Base-by-base conservation (phyloP, 92 coral and sea anemone species). In the Palythoa caribaeorum region DNA sequence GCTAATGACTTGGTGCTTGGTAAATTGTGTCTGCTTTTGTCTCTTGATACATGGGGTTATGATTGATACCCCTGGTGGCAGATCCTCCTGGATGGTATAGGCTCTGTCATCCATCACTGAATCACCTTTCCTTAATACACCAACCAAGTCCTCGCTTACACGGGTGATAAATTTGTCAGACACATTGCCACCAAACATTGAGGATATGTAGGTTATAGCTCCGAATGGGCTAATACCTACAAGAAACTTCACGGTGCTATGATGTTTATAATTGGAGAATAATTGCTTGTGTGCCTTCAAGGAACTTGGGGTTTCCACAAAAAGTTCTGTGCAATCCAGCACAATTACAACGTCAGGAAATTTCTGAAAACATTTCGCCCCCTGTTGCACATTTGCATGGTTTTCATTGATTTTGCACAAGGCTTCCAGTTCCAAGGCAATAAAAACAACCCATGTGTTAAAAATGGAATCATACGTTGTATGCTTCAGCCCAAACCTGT, bases 341-440 rank as follows among this genome's bases (percentile, higher is more conserved):
- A 86, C 89, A 59, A 86, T 86, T 16, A 86, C 89, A 51, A 86
- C 76, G 63, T 86, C 80, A 38, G 84, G 84, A 71, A 86, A 86
- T 15, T 86, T 69, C 57, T 86, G 65, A 54, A 75, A 86, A 47
- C 77, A 86, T 55, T 38, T 38, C 2, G 83, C 83, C 28, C 73
- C 74, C 35, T 20, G 15, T 76, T 86, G 39, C 55, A 15, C 83
- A 60, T 71, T 60, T 86, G 73, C 80, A 38, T 55, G 79, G 84
- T 55, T 38, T 76, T 70, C 72, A 57, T 76, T 50, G 19, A 87
- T 87, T 50, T 70, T 78, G 52, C 86, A 87, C 48, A 87, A 62
- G 2, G 77, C 78, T 11, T 87, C 78, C 36, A 87, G 90, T 57
- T 77, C 84, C 13, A 87, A 69, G 11, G 90, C 90, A 44, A 87